Evolutionary conservation across 2,888 invertebrate genomes (phyloP).

Genomic region (Oegoconia quadripuncta): DNA sequence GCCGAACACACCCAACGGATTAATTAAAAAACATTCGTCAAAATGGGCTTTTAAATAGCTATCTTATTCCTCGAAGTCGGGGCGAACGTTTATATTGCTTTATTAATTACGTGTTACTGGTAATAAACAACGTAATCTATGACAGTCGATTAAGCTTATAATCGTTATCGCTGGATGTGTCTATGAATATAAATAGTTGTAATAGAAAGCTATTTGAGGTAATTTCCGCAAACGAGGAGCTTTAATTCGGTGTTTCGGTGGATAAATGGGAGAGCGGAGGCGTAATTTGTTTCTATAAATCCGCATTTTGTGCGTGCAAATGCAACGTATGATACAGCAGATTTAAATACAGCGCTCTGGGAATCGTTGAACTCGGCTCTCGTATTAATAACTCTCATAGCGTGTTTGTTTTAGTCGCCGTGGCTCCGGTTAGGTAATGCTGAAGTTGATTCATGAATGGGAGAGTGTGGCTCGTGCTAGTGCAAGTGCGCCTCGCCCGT

Average conservation of each 20-base stretch:
- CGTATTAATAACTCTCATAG: slow-evolving; percentile 74
- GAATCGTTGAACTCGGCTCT: slow-evolving; percentile 74
- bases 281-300: slow-evolving; percentile 39
- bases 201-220: slow-evolving; percentile 33
- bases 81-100: slow-evolving; percentile 20
- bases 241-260: slow-evolving; percentile 31
- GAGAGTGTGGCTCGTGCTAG: slow-evolving; percentile 44
- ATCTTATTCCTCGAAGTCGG: slow-evolving; percentile 37
- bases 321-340: slow-evolving; percentile 38
- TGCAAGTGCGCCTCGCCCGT: slow-evolving; percentile 47
- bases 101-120: slow-evolving; percentile 53
- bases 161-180: slow-evolving; percentile 41
- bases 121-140: slow-evolving; percentile 54
- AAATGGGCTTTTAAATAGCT: slow-evolving; percentile 54
- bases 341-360: slow-evolving; percentile 55
- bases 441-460: slow-evolving; percentile 78
- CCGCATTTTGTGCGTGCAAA: slow-evolving; percentile 38
- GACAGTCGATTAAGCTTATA: slow-evolving; percentile 55
- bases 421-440: slow-evolving; percentile 67
- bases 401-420: slow-evolving; percentile 69
- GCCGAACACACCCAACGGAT: slow-evolving; percentile 60
- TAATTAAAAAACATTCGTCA: slow-evolving; percentile 70
- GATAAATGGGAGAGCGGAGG: slow-evolving; percentile 34
- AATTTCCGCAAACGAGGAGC: slow-evolving; percentile 43
- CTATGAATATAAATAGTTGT: slow-evolving; percentile 46